phyloP scores from a whole-genome alignment of 2,888 invertebrate species.

The Leistus spinibarbis region DNA sequence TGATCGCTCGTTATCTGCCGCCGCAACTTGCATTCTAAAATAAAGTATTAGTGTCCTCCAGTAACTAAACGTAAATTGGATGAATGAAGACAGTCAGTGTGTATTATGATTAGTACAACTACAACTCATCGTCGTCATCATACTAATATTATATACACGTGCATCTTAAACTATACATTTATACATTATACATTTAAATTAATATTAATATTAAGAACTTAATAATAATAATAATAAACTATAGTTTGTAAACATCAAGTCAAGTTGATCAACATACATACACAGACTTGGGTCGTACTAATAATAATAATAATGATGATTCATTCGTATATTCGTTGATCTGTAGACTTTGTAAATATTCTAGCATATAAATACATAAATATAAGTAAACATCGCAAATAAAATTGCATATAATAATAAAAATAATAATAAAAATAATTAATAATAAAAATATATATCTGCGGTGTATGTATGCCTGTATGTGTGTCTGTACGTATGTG shows the following conservation, averaged over 20 bases:
- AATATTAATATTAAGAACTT: neutral
- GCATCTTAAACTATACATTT: conserved; percentile 3
- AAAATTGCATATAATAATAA: neutral
- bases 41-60: conserved; percentile 31
- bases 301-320: neutral
- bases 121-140: neutral
- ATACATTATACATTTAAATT: neutral
- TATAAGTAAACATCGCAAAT: neutral
- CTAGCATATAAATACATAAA: neutral
- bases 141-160: neutral
- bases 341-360: conserved; percentile 17
- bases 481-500: conserved; percentile 29
- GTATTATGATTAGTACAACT: too few relatives aligned
- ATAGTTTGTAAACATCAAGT: neutral
- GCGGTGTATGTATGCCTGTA: neutral
- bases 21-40: conserved; percentile 21
- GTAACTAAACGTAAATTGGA: conserved; percentile 18
- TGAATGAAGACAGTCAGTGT: conserved; percentile 8
- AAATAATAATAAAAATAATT: too few relatives aligned
- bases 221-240: neutral
- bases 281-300: neutral
- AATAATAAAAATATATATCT: neutral
- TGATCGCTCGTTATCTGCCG: conserved; percentile 31
- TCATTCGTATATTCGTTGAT: neutral
- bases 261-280: too few relatives aligned